Evolutionary conservation across 2,888 invertebrate species (phyloP), one percentile per base, ranked within the genome.

Genomic region (Pollenia angustigena): DNA sequence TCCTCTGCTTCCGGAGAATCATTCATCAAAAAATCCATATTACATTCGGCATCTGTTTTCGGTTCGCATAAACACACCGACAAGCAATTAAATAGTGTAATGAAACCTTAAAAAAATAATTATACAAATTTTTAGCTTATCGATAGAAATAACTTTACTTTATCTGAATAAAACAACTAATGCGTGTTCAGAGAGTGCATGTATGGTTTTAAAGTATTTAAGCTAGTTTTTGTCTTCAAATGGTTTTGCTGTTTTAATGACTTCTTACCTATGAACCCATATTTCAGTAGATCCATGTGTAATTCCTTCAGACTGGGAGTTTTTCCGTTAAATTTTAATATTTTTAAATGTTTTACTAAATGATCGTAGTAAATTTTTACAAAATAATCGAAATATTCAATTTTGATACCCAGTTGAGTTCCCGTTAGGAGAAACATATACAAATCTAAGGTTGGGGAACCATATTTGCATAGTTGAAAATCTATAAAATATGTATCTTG

Each of bases 341-440:
- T 69, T 4, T 87, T 81, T 2, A 92, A 88, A 83, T 91, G 89
- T 9, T 88, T 79, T 0, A 89, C 88, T 16, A 92, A 88, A 42
- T 91, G 85, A 18, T 89, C 88, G 18, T 92, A 90, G 76, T 92
- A 92, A 74, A 87, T 90, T 48, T 90, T 89, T 14, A 92, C 85
- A 3, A 92, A 90, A 60, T 89, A 90, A 32, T 92, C 92, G 46
- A 93, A 93, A 56, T 91, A 83, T 16, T 89, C 88, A 0, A 91
- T 56, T 76, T 91, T 91, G 0, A 91, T 89, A 9, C 91, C 91
- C 62, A 89, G 86, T 9, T 82, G 84, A 2, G 91, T 89, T 4
- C 92, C 92, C 3, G 90, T 89, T 46, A 93, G n/a, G 0, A 92
- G 87, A 9, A 92, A 89, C 62, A 90, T 90, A 88, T 60, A 90